Conservation (phyloP, 2,888 invertebrate genomes). For the Heteropelma amictum region DNA sequence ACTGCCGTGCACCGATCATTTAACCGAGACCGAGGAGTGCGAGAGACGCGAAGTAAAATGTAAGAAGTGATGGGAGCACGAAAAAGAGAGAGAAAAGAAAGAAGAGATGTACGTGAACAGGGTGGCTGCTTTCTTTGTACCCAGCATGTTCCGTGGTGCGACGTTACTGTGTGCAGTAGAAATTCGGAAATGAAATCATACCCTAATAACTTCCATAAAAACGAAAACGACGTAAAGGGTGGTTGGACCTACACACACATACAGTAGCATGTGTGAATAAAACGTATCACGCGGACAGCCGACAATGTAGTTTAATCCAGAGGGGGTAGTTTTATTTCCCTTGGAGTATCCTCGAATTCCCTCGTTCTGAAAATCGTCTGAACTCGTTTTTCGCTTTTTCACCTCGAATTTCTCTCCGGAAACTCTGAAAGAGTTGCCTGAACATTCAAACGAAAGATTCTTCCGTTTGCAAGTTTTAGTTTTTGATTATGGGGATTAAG, state of each 20-base stretch:
- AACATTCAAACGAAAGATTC: slow-evolving; percentile 21
- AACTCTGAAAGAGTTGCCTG: slow-evolving; percentile 12
- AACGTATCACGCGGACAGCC: neutral
- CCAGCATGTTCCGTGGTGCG: neutral
- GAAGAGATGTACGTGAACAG: slow-evolving; percentile 6
- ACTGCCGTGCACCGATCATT: slow-evolving; percentile 78
- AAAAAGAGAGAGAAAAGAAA: neutral
- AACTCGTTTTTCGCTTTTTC: neutral
- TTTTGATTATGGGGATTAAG: too few species aligned
- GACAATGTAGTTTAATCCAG: neutral
- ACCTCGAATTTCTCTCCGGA: slow-evolving; percentile 41
- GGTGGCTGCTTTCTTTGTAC: slow-evolving; percentile 10
- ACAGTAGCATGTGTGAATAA: neutral
- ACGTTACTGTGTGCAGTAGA: slow-evolving; percentile 49
- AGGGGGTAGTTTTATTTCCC: neutral
- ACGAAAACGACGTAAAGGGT: slow-evolving; percentile 30
- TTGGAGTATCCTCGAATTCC: neutral
- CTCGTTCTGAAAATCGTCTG: neutral
- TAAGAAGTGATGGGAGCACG: slow-evolving; percentile 57
- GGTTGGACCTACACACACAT: neutral
- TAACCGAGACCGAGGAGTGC: slow-evolving; percentile 67
- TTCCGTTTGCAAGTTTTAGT: neutral
- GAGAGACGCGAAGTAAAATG: slow-evolving; percentile 52
- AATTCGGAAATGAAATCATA: slow-evolving; percentile 76
- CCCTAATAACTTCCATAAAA: slow-evolving; percentile 75